These are phyloP conservation scores for Hassar affinis DNA, from an alignment of 2,113 vertebrate species.

Conservation along the genomic window DNA sequence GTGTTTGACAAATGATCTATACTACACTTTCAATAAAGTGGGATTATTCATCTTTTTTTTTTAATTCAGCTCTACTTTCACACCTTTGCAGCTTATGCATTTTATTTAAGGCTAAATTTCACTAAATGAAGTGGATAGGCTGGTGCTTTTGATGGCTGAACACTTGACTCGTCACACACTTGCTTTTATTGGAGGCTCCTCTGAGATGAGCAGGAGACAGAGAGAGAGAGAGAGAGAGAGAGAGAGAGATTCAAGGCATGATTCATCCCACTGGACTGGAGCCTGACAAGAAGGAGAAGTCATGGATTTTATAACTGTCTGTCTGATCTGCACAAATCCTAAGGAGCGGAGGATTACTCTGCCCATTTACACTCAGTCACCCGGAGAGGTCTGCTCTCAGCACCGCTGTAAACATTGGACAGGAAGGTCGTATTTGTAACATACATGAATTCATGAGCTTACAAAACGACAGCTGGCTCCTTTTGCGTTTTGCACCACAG, in stretches of 20 bases:
- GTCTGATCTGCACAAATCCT: slow-evolving; percentile 38
- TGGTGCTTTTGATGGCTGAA: slow-evolving; percentile 15
- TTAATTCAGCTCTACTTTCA: not conserved
- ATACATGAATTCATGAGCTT: slow-evolving; percentile 22
- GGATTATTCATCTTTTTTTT: not conserved
- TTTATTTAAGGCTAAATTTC: not conserved
- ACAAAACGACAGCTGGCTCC: slow-evolving; percentile 27
- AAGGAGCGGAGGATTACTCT: slow-evolving; percentile 20
- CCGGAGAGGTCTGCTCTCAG: not conserved
- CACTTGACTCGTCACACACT: slow-evolving; percentile 31
- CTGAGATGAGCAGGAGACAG: not conserved
- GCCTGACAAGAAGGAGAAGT: not conserved
- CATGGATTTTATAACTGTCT: slow-evolving; percentile 10
- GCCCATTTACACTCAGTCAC: slow-evolving; percentile 16
- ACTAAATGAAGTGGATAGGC: not conserved
- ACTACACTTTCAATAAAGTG: not conserved
- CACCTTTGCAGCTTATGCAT: slow-evolving; percentile 13
- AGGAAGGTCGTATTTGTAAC: slow-evolving; percentile 13
- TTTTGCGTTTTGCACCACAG: slow-evolving; percentile 18
- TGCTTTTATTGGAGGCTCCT: slow-evolving; percentile 28
- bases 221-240: slow-evolving; percentile 18
- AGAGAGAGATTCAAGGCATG: not conserved
- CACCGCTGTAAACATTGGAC: slow-evolving; percentile 2
- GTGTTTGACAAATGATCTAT: not conserved
- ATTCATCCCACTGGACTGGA: slow-evolving; percentile 10